Conservation (phyloP, 1,140 invertebrate genomes). For the Trissolcus basalis region DNA sequence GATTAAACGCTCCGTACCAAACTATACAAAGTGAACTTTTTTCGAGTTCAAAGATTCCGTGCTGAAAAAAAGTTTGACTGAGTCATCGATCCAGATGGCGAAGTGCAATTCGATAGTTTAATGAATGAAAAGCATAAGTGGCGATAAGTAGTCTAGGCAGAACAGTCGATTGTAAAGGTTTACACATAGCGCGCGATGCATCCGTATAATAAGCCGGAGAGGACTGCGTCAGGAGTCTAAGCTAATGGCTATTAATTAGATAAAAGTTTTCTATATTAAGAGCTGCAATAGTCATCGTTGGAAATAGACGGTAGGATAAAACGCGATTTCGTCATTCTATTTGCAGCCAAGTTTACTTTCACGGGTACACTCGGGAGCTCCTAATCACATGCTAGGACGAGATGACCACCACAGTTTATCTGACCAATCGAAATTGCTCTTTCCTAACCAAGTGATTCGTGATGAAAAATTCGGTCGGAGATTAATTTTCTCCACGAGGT, state of each 20-base stretch:
- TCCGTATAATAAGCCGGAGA: slow-evolving; percentile 33
- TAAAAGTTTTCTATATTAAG: slow-evolving; percentile 58
- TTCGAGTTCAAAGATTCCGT: neutral
- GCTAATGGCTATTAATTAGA: slow-evolving; percentile 59
- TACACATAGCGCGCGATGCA: slow-evolving; percentile 29
- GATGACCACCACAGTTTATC: slow-evolving; percentile 28
- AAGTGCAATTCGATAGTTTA: slow-evolving; percentile 21
- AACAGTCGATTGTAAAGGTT: slow-evolving; percentile 20
- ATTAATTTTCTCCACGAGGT: too few species aligned
- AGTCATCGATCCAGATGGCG: slow-evolving; percentile 12
- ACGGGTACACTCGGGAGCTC: slow-evolving; percentile 19
- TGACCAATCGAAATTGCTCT: too few species aligned
- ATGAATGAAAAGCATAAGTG: slow-evolving; percentile 27
- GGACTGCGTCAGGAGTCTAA: slow-evolving; percentile 32
- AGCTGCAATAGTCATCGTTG: slow-evolving; percentile 58
- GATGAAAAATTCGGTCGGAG: too few species aligned
- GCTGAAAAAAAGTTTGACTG: slow-evolving; percentile 10
- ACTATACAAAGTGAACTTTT: neutral
- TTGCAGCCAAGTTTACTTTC: slow-evolving; percentile 43
- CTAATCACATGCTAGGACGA: slow-evolving; percentile 46
- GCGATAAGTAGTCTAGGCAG: slow-evolving; percentile 15
- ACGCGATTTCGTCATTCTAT: slow-evolving; percentile 57
- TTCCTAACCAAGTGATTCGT: too few species aligned
- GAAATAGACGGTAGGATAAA: slow-evolving; percentile 56
- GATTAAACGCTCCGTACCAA: neutral